These are phyloP conservation scores for Thelaira solivaga DNA, from an alignment of 2,888 invertebrate species.

Conservation along the genomic window DNA sequence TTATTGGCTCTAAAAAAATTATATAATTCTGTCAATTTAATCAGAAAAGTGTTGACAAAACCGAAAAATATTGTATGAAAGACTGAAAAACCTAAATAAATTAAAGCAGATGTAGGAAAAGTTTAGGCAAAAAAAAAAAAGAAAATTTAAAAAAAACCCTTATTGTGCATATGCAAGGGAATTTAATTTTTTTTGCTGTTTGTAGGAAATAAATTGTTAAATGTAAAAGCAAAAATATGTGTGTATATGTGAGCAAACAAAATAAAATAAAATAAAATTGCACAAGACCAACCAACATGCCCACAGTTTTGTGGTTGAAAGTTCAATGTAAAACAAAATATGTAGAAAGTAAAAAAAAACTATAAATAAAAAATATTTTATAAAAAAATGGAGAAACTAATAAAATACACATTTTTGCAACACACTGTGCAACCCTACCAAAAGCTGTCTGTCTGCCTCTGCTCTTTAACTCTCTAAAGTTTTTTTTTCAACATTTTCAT, in stretches of 20 bases:
- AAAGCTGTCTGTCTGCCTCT: not conserved
- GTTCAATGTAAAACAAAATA: constrained; percentile 55
- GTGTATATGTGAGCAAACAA: not conserved
- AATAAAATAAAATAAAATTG: constrained; percentile 11
- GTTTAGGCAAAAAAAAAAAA: not conserved
- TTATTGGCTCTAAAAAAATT: constrained; percentile 4
- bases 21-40: constrained; percentile 29
- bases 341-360: not conserved
- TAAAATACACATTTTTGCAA: constrained; percentile 45
- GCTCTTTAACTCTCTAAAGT: not conserved
- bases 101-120: not conserved
- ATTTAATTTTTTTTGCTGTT: not conserved
- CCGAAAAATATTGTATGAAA: not conserved
- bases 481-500: constrained; percentile 51
- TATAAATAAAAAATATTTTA: constrained; percentile 21
- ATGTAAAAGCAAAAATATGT: not conserved
- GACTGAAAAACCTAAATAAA: not conserved
- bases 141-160: not conserved
- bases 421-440: not conserved
- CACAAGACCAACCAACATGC: constrained; percentile 50
- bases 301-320: constrained; percentile 59
- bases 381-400: constrained; percentile 39
- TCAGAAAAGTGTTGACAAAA: constrained; percentile 46
- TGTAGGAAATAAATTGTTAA: constrained; percentile 41
- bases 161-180: not conserved